phyloP scores from a whole-genome alignment of 92 coral and sea anemone species.

The Phenganax subtilis region DNA sequence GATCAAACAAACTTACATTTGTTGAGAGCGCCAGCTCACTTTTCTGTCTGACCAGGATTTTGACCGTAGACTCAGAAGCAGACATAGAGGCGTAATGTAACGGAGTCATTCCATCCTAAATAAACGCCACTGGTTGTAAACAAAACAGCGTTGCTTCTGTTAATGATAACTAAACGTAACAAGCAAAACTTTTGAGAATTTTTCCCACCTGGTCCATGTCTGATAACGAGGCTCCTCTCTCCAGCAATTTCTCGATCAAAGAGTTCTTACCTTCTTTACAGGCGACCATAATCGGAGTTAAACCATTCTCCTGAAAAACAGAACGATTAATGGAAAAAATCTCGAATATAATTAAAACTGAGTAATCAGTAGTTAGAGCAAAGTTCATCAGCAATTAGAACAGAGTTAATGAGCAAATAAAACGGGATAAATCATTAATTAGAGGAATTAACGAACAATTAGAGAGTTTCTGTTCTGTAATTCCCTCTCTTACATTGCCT shows the following conservation, averaged over 20 bases:
- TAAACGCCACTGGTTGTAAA: not conserved
- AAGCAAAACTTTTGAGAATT: not conserved
- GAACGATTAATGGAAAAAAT: not conserved
- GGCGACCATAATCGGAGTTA: conserved; percentile 97
- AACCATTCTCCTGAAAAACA: conserved; percentile 74
- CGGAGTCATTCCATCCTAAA: conserved; percentile 79
- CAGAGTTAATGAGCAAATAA: too few relatives aligned
- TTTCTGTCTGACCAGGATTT: conserved; percentile 67
- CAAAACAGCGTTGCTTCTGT: not conserved
- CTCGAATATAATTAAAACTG: not conserved
- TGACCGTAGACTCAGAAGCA: conserved; percentile 92
- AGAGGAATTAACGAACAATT: too few relatives aligned
- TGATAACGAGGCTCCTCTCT: conserved; percentile 73
- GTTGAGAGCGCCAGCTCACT: conserved; percentile 65
- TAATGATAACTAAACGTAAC: not conserved
- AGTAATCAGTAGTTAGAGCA: not conserved
- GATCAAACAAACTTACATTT: conserved; percentile 59
- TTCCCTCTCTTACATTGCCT: too few relatives aligned
- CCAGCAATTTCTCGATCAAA: conserved; percentile 84
- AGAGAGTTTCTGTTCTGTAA: too few relatives aligned
- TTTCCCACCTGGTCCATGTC: conserved; percentile 71
- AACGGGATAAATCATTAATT: too few relatives aligned
- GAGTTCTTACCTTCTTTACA: conserved; percentile 82
- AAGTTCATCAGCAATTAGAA: not conserved
- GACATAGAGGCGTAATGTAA: conserved; percentile 84